Evolutionary conservation across 2,113 vertebrate genomes (phyloP).

Genomic region (Orcinus orca): DNA sequence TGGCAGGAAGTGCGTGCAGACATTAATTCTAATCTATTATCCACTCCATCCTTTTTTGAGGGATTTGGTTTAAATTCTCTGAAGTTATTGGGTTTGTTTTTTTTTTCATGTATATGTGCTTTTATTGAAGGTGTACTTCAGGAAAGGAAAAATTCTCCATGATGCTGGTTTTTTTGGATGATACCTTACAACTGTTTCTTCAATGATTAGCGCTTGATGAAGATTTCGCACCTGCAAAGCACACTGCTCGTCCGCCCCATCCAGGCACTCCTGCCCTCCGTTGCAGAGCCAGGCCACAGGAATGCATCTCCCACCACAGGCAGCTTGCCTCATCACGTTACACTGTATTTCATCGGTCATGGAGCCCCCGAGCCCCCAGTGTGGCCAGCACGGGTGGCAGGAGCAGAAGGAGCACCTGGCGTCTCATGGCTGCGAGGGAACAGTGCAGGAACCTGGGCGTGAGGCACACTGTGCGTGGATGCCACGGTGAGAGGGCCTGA

Average conservation of each 20-base stretch:
- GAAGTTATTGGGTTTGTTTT: background rate
- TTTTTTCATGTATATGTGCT: background rate
- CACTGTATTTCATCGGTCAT: background rate
- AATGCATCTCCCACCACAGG: background rate
- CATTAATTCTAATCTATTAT: background rate
- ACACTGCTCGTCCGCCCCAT: background rate
- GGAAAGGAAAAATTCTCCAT: conserved; percentile 90
- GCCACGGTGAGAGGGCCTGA: accelerated
- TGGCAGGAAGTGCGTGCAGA: background rate
- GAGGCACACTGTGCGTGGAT: background rate
- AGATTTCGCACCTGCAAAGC: conserved; percentile 90
- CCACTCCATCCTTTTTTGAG: background rate
- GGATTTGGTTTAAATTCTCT: background rate
- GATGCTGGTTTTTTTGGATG: conserved; percentile 89
- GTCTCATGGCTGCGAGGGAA: background rate
- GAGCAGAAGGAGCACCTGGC: background rate
- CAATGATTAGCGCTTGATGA: conserved; percentile 93
- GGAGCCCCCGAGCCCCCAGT: background rate
- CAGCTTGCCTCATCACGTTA: background rate
- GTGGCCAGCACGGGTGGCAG: background rate
- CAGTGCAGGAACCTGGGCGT: accelerated
- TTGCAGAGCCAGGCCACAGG: background rate
- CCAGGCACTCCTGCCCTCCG: background rate
- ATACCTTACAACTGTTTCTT: conserved; percentile 93
- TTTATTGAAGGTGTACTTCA: conserved; percentile 87